phyloP scores from a whole-genome alignment of 2,113 vertebrate species.

The Ptilonorhynchus violaceus region DNA sequence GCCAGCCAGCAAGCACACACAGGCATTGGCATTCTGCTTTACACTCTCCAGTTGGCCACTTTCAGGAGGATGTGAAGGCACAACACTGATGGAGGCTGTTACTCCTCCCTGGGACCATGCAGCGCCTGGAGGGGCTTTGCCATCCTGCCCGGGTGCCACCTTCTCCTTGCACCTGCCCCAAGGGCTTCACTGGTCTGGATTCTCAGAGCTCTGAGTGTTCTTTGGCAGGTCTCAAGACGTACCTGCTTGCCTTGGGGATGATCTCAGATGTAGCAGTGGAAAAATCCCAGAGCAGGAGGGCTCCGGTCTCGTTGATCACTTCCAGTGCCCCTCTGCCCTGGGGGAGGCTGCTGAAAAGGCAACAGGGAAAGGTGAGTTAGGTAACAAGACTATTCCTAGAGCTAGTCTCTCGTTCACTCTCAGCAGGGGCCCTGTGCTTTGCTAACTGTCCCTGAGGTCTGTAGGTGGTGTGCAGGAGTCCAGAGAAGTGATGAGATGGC shows the following conservation, averaged over 20 bases:
- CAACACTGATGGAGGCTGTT: not conserved
- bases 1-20: not conserved
- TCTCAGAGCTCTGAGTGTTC: conserved; percentile 55
- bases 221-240: conserved; percentile 65
- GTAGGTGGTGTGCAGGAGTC: conserved; percentile 43
- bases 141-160: not conserved
- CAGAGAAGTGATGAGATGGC: conserved; percentile 25
- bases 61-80: not conserved
- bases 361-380: conserved; percentile 62
- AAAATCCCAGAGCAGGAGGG: conserved; percentile 62
- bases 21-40: not conserved
- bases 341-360: conserved; percentile 50
- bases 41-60: not conserved
- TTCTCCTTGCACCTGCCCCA: not conserved
- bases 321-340: conserved; percentile 58
- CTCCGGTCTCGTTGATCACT: conserved; percentile 49
- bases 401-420: conserved; percentile 32
- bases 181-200: not conserved
- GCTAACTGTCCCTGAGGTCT: conserved; percentile 30
- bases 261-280: conserved; percentile 60
- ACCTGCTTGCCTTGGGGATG: conserved; percentile 63
- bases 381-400: conserved; percentile 49
- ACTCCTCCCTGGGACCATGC: not conserved
- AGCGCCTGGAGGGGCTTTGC: not conserved
- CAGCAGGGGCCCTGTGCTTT: conserved; percentile 37